Evolutionary conservation across 2,797 vertebrate genomes (phyloP).

Genomic region (Crocidura indochinensis): DNA sequence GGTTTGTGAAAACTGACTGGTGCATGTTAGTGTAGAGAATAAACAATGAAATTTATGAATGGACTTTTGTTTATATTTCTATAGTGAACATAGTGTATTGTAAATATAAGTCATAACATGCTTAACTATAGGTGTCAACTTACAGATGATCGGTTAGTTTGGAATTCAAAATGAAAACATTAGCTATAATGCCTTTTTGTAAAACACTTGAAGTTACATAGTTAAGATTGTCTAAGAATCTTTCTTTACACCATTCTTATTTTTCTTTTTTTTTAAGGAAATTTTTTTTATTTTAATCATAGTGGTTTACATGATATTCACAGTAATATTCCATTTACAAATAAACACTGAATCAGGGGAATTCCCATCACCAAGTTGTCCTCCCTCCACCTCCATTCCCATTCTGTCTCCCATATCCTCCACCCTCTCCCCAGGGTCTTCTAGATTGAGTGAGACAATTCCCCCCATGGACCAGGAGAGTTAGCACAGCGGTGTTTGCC

Average conservation of each 20-base stretch:
- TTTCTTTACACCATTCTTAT: background rate
- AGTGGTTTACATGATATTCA: no score
- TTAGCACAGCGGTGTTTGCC: no score
- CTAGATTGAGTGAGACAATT: no score
- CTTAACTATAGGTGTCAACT: background rate
- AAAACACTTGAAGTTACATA: background rate
- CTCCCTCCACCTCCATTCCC: no score
- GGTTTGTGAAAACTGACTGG: background rate
- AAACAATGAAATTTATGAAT: constrained; percentile 37
- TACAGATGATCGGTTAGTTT: background rate
- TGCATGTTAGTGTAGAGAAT: background rate
- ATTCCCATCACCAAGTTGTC: no score
- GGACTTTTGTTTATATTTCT: constrained; percentile 39
- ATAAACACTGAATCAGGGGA: no score
- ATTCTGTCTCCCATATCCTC: no score
- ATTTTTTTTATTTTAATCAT: no score
- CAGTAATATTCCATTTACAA: no score
- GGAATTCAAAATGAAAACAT: constrained; percentile 3
- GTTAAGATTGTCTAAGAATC: constrained; percentile 10
- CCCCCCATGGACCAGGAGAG: no score
- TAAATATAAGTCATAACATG: constrained; percentile 39
- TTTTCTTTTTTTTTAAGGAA: no score
- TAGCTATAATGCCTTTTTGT: background rate
- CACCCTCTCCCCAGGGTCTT: no score
- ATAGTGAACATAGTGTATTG: background rate